Evolutionary conservation across 2,113 vertebrate genomes (phyloP), one percentile per base, ranked within the genome.

Genomic region (Leuciscus idus): DNA sequence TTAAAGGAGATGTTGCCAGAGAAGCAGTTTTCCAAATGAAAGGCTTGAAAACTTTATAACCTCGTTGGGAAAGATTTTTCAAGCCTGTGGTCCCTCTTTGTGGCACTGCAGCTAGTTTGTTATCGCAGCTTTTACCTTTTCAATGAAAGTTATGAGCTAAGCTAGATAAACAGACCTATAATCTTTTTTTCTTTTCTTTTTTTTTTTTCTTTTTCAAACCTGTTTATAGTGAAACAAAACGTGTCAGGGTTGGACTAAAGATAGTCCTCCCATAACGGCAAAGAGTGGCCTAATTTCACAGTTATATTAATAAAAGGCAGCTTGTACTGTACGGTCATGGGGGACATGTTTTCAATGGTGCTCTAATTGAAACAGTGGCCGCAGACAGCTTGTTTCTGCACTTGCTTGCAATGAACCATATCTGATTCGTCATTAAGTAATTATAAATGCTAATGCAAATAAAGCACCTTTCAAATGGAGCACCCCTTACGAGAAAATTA

Each of bases 371-470:
- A 97, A 95, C 92, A 95, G 95, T 95, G 93, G 94, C 95, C 95
- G 96, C 95, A 94, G 93, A 96, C 93, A 96, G 95, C 95, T 94
- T 96, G 95, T 95, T 96, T 96, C 94, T 95, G 94, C 94, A 95
- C 94, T 97, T 95, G 92, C 93, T 92, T 93, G 93, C 96, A 96
- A 94, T 96, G 97, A 97, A 97, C 96, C 97, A 96, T 96, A 97
- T 97, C 97, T 97, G 97, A 98, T 98, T 97, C 94, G 95, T 97
- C 97, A 96, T 98, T 97, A 98, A 96, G 95, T 97, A 96, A 98
- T 99, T 98, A 98, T 95, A 94, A 96, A 97, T 96, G 96, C 95
- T 97, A 97, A 98, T 98, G 96, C 95, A 96, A 98, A 97, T 95
- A 97, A 95, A 97, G 95, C 94, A 96, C 95, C 96, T 96, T 96